Percentiles rank a stretch among this genome's conserved stretches.
Evolutionary conservation across 2,797 vertebrate genomes (phyloP).

Genomic region (Acanthurus leucopareius): DNA sequence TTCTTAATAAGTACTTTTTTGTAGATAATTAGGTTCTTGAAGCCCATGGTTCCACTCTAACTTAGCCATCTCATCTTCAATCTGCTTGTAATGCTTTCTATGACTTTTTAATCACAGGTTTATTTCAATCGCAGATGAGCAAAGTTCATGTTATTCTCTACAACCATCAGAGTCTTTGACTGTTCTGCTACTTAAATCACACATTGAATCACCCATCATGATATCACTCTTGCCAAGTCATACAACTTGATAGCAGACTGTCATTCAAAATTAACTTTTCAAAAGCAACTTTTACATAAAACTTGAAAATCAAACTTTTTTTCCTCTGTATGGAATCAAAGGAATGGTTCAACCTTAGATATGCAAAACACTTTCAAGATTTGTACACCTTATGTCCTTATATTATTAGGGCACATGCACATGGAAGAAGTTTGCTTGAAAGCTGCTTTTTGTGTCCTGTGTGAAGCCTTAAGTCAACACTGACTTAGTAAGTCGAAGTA

Average conservation of each 20-base stretch:
- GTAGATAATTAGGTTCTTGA: background rate
- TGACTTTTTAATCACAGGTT: background rate
- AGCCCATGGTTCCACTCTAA: background rate
- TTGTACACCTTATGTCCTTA: too few species aligned
- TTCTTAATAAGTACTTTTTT: background rate
- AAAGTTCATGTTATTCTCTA: background rate
- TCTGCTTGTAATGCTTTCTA: background rate
- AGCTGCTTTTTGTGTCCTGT: too few species aligned
- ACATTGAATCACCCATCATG: too few species aligned
- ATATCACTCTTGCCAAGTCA: too few species aligned
- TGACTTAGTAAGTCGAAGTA: too few species aligned
- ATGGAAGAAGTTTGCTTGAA: too few species aligned
- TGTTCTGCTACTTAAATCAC: background rate
- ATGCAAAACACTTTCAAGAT: too few species aligned
- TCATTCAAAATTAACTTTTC: background rate
- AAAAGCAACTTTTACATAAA: too few species aligned
- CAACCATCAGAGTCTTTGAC: background rate
- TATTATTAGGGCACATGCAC: too few species aligned
- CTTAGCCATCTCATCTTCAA: background rate
- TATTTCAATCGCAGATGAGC: background rate
- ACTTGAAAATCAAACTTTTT: too few species aligned
- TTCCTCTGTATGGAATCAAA: background rate
- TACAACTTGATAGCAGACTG: too few species aligned
- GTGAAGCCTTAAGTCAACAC: too few species aligned
- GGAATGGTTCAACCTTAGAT: background rate